Conservation (phyloP, 2,113 vertebrate genomes). For the Planiliza haematocheilus region DNA sequence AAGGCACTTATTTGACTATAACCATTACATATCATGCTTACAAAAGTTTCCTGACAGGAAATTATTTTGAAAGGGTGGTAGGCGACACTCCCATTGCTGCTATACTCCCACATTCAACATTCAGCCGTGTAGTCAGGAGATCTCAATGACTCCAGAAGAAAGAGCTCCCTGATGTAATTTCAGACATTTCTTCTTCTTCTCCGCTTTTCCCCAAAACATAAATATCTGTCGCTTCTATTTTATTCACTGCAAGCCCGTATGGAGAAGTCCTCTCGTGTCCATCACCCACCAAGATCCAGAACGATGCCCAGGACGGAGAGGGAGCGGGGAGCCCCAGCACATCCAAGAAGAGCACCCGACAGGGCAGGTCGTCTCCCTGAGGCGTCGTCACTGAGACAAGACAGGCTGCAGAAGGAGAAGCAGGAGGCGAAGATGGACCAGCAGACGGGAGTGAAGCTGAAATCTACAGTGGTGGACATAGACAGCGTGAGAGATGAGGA, state of each 20-base stretch:
- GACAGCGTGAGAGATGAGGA: constrained; percentile 86
- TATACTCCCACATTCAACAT: constrained; percentile 43
- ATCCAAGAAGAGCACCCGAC: constrained; percentile 47
- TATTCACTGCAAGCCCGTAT: constrained; percentile 64
- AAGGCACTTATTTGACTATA: not conserved
- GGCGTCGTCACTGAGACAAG: constrained; percentile 39
- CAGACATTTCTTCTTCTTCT: not conserved
- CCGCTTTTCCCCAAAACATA: not conserved
- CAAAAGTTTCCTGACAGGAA: constrained; percentile 8
- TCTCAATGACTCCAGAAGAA: constrained; percentile 1
- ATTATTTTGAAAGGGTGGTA: not conserved
- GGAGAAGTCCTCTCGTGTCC: constrained; percentile 76
- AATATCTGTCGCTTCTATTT: not conserved
- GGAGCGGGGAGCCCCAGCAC: constrained; percentile 25
- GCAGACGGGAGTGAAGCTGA: constrained; percentile 54
- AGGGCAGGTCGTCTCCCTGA: constrained; percentile 37
- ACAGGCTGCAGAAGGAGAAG: constrained; percentile 53
- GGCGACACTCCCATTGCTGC: constrained; percentile 34
- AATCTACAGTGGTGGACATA: constrained; percentile 90
- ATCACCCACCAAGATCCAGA: constrained; percentile 69
- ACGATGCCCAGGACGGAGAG: constrained; percentile 62
- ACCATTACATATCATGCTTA: not conserved
- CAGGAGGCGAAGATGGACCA: constrained; percentile 20
- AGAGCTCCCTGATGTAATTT: not conserved
- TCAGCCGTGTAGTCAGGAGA: not conserved